phyloP scores from a whole-genome alignment of 2,797 vertebrate species.

The Dromococcyx pavoninus region DNA sequence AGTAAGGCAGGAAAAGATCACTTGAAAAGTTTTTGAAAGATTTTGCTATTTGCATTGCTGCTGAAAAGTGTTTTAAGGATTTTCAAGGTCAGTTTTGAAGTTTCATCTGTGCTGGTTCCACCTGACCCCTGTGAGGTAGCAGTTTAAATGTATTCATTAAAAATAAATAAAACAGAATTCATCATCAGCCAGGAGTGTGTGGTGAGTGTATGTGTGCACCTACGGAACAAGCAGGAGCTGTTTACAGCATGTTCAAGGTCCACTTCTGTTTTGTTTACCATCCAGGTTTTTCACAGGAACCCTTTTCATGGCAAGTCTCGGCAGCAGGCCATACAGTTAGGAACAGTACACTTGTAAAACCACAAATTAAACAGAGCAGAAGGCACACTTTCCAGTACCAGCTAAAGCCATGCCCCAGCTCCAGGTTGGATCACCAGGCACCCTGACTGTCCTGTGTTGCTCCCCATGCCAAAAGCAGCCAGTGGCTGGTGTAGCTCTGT shows the following conservation, averaged over 20 bases:
- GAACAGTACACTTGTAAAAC: not conserved
- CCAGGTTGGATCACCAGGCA: not conserved
- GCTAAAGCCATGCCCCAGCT: not conserved
- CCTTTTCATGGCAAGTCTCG: not conserved
- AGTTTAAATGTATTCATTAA: not conserved
- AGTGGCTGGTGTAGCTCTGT: accelerated
- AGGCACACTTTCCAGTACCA: not conserved
- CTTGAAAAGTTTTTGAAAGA: not conserved
- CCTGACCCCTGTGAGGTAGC: not conserved
- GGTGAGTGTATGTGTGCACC: not conserved
- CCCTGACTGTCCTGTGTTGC: accelerated
- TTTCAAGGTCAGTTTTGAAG: not conserved
- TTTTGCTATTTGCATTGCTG: not conserved
- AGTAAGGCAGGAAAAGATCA: not conserved
- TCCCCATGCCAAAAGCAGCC: accelerated
- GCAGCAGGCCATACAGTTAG: not conserved
- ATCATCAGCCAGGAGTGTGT: not conserved
- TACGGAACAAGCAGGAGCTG: not conserved
- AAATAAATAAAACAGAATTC: not conserved
- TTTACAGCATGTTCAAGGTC: conserved; percentile 32
- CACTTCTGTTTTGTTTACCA: conserved; percentile 11
- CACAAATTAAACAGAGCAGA: not conserved
- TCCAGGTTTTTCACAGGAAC: conserved; percentile 12
- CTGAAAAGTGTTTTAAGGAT: not conserved
- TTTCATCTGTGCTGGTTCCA: not conserved